These are phyloP conservation scores for Clarias gariepinus DNA, from an alignment of 2,113 vertebrate species.

Conservation along the genomic window DNA sequence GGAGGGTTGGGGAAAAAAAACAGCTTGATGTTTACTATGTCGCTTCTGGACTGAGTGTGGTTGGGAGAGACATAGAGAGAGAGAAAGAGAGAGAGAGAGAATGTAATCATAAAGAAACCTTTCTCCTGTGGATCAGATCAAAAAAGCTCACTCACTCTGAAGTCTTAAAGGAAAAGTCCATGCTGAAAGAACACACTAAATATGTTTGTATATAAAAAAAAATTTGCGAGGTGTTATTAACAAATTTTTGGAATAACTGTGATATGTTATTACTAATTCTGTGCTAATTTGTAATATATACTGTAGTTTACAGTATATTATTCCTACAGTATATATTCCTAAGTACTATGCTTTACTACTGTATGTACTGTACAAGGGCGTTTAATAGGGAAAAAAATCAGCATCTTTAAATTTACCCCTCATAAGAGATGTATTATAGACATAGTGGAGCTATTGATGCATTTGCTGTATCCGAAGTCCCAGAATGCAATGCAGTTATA, in stretches of 20 bases:
- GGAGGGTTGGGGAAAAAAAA: constrained; percentile 56
- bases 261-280: not conserved
- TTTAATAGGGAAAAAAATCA: not conserved
- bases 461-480: not conserved
- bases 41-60: constrained; percentile 59
- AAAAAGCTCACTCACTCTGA: constrained; percentile 64
- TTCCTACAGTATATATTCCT: not conserved
- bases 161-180: constrained; percentile 39
- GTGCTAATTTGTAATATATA: not conserved
- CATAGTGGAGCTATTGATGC: not conserved
- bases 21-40: constrained; percentile 62
- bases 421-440: not conserved
- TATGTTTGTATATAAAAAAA: not conserved
- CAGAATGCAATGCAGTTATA: not conserved
- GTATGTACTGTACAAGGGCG: not conserved
- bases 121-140: constrained; percentile 59
- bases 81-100: constrained; percentile 3
- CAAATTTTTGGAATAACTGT: not conserved
- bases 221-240: not conserved
- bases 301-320: not conserved
- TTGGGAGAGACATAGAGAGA: constrained; percentile 35
- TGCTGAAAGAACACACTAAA: not conserved
- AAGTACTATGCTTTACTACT: not conserved
- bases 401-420: not conserved
- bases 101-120: constrained; percentile 56